Conservation (phyloP, 2,888 invertebrate species). For the Morpho helenor region DNA sequence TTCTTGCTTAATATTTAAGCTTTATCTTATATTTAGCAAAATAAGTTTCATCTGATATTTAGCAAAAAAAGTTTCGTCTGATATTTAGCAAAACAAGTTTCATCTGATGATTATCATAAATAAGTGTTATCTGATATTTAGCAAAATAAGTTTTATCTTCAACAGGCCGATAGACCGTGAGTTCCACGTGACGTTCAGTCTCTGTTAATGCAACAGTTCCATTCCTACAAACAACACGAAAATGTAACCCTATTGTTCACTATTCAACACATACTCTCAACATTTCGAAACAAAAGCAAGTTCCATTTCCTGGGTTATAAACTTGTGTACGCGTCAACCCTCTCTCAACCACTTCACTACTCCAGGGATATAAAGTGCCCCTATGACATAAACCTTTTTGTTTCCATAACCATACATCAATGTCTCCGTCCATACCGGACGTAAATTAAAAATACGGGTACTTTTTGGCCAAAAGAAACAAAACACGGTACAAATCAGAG, state of each 20-base stretch:
- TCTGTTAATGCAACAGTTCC: no score
- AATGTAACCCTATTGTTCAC: background rate
- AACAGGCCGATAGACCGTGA: no score
- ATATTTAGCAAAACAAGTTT: no score
- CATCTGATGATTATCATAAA: no score
- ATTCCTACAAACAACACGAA: background rate
- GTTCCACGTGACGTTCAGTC: no score
- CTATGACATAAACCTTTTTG: constrained; percentile 25
- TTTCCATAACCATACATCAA: constrained; percentile 23
- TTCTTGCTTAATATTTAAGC: no score
- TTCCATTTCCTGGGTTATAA: constrained; percentile 20
- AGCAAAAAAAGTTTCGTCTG: no score
- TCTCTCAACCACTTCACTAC: constrained; percentile 14
- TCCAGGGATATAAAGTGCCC: constrained; percentile 15
- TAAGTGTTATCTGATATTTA: no score
- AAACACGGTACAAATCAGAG: constrained; percentile 55
- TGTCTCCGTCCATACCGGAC: constrained; percentile 16
- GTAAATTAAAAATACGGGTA: constrained; percentile 15
- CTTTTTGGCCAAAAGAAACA: constrained; percentile 36
- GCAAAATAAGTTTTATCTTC: no score
- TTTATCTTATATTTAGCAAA: no score
- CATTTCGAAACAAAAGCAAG: constrained; percentile 11
- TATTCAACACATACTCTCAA: background rate
- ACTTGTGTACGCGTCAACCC: constrained; percentile 24
- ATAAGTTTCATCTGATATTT: no score